These are phyloP conservation scores for Dysmachus trigonus DNA, from an alignment of 2,888 invertebrate genomes.

Conservation along the genomic window DNA sequence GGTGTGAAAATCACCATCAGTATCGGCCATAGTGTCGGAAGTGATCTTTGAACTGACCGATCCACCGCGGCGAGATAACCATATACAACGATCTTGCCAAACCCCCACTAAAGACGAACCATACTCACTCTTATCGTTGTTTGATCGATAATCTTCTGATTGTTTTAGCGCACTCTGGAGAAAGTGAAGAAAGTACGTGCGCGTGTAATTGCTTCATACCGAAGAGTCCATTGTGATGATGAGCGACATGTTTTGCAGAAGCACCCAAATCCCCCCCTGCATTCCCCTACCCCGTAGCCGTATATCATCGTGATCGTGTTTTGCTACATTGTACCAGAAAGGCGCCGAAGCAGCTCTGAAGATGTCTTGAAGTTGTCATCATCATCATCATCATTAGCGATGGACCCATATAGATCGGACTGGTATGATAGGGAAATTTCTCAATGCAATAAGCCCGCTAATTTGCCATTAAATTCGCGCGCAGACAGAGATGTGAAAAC, in stretches of 20 bases:
- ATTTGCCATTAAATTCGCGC: not conserved
- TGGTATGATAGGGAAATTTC: not conserved
- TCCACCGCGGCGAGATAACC: not conserved
- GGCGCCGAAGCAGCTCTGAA: not conserved
- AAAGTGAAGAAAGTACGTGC: constrained; percentile 35
- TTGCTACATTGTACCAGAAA: constrained; percentile 10
- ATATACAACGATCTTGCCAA: not conserved
- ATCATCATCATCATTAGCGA: not conserved
- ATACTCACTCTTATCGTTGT: not conserved
- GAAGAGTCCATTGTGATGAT: not conserved
- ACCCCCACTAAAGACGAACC: not conserved
- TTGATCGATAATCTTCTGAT: not conserved
- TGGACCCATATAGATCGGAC: not conserved
- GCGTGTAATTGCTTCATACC: not conserved
- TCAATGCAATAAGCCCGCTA: constrained; percentile 1
- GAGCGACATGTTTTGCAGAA: not conserved
- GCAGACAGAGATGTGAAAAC: not conserved
- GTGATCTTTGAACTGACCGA: not conserved
- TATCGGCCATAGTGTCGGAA: not conserved
- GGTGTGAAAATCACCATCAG: not conserved
- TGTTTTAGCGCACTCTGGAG: not conserved
- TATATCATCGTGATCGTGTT: not conserved
- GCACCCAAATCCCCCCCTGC: not conserved
- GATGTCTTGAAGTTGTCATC: constrained; percentile 9
- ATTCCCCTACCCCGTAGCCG: not conserved